Evolutionary conservation across 2,888 invertebrate genomes (phyloP).

Genomic region (Drosophila quinaria): DNA sequence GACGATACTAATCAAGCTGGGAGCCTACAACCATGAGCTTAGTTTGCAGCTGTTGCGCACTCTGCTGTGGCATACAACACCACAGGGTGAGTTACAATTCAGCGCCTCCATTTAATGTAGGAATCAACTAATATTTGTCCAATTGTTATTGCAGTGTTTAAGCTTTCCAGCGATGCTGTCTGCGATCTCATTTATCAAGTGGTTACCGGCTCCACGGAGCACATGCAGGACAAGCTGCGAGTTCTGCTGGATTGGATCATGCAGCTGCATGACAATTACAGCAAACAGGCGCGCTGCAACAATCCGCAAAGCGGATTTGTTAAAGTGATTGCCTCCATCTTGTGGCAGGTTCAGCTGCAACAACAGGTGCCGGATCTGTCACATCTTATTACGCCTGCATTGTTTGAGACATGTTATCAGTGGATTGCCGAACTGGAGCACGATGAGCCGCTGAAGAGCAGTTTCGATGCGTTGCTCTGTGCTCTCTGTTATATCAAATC

Average conservation of each 20-base stretch:
- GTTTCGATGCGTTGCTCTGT: conserved; percentile 94
- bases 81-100: conserved; percentile 79
- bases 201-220: conserved; percentile 87
- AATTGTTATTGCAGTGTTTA: conserved; percentile 76
- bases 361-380: conserved; percentile 89
- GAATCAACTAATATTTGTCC: not conserved
- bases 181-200: conserved; percentile 93
- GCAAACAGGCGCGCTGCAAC: conserved; percentile 82
- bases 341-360: conserved; percentile 91
- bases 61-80: conserved; percentile 87
- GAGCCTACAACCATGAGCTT: conserved; percentile 88
- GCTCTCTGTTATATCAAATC: conserved; percentile 94
- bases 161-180: conserved; percentile 87
- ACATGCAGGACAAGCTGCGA: conserved; percentile 88
- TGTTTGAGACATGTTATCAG: conserved; percentile 92
- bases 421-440: conserved; percentile 91
- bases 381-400: conserved; percentile 89
- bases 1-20: conserved; percentile 90
- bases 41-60: conserved; percentile 88
- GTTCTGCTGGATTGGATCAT: conserved; percentile 91
- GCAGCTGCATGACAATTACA: conserved; percentile 82
- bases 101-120: not conserved
- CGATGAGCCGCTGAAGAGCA: conserved; percentile 91
- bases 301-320: conserved; percentile 87
- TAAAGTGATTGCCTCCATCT: conserved; percentile 93